Conservation (phyloP, 2,888 invertebrate species). For the Chaetogeoica ovagalla region DNA sequence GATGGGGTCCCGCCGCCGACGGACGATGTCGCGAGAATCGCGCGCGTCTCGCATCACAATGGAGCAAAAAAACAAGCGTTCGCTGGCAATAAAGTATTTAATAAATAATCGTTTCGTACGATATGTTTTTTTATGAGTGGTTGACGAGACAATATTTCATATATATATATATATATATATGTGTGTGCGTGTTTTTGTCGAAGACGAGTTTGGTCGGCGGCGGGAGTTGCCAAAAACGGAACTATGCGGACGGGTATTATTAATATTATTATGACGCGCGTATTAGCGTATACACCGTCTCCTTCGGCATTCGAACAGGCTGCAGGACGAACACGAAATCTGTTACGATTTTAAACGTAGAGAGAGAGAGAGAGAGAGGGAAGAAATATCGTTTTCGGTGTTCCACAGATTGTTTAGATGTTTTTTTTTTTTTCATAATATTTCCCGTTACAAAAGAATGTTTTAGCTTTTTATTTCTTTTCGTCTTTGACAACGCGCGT, state of each 20-base stretch:
- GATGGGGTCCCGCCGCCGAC: conserved; percentile 25
- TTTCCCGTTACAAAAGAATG: conserved; percentile 54
- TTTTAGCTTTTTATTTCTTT: conserved; percentile 65
- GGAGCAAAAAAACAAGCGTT: conserved; percentile 24
- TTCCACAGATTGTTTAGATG: conserved; percentile 13
- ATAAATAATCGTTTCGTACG: conserved; percentile 22
- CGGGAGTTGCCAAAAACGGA: conserved; percentile 50
- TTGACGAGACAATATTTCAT: conserved; percentile 1
- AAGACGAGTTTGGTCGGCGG: conserved; percentile 28
- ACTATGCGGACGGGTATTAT: conserved; percentile 50
- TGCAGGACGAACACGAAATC: conserved; percentile 22
- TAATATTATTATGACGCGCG: too few species aligned
- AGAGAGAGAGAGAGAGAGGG: not conserved
- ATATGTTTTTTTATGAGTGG: conserved; percentile 10
- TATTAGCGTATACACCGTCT: not conserved
- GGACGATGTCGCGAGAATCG: conserved; percentile 36
- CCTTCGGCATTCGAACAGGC: conserved; percentile 8
- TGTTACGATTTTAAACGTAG: conserved; percentile 25
- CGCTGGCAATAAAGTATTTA: conserved; percentile 38
- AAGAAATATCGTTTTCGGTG: conserved; percentile 43
- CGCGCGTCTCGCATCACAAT: conserved; percentile 51
- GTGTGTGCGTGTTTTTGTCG: conserved; percentile 15
- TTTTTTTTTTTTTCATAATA: conserved; percentile 50
- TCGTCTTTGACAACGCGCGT: conserved; percentile 58
- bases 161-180: too few species aligned